Percentiles rank a stretch among this genome's conserved stretches.
phyloP scores from a whole-genome alignment of 2,797 vertebrate species.

The Valencia hispanica region DNA sequence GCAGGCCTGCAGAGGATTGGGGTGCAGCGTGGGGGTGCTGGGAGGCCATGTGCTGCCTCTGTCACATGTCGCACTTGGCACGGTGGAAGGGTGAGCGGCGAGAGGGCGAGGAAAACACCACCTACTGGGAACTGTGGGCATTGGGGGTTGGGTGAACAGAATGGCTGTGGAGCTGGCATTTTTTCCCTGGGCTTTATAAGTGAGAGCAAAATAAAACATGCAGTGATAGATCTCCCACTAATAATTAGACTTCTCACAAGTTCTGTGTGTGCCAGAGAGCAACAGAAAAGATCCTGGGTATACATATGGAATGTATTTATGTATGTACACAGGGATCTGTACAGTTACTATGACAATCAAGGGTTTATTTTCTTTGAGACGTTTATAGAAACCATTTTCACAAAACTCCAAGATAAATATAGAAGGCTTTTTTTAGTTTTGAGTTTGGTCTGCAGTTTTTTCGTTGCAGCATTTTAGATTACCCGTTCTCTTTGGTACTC shows the following conservation, averaged over 20 bases:
- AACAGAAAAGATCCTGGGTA: conserved; percentile 7
- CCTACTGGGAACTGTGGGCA: conserved; percentile 72
- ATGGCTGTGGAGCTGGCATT: conserved; percentile 47
- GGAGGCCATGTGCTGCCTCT: conserved; percentile 73
- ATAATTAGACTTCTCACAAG: conserved; percentile 64
- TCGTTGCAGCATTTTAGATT: not conserved
- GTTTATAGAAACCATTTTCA: not conserved
- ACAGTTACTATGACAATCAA: not conserved
- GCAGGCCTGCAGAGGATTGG: conserved; percentile 42
- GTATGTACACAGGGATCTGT: not conserved
- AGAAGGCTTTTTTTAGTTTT: not conserved
- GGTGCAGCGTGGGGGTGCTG: conserved; percentile 18
- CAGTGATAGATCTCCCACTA: conserved; percentile 75
- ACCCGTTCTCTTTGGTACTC: not conserved
- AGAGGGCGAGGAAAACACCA: conserved; percentile 75
- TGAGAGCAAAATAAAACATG: conserved; percentile 60
- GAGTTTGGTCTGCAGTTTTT: not conserved
- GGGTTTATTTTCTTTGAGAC: not conserved
- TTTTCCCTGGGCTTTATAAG: conserved; percentile 74
- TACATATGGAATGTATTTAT: not conserved
- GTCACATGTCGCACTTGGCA: conserved; percentile 79
- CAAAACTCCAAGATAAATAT: not conserved
- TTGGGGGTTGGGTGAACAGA: conserved; percentile 57
- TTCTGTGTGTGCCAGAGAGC: conserved; percentile 12
- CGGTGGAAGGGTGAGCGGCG: conserved; percentile 50